Conservation (phyloP, 2,888 invertebrate species). For the Pedicia rivosa region DNA sequence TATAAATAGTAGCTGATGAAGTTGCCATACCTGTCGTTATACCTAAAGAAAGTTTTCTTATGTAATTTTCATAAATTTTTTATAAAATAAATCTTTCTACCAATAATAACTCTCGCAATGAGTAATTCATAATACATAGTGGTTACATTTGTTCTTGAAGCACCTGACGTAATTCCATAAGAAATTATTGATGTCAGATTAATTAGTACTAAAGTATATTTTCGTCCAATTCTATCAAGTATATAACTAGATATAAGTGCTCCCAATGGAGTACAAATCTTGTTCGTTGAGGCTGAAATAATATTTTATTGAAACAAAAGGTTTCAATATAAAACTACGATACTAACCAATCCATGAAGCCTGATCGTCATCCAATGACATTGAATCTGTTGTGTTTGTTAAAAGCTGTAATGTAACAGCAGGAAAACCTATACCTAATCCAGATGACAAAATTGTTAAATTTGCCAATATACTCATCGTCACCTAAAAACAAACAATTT, state of each 20-base stretch:
- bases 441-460: constrained; percentile 23
- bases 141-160: constrained; percentile 17
- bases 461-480: constrained; percentile 26
- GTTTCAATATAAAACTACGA: neutral
- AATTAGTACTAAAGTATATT: constrained; percentile 21
- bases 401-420: constrained; percentile 20
- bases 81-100: too few relatives aligned
- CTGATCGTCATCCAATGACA: constrained; percentile 17
- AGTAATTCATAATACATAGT: constrained; percentile 23
- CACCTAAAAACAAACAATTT: too few relatives aligned
- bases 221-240: constrained; percentile 26
- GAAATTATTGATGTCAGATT: constrained; percentile 23
- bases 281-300: constrained; percentile 23
- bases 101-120: constrained; percentile 24
- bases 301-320: neutral
- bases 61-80: too few relatives aligned
- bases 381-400: constrained; percentile 19
- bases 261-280: constrained; percentile 25
- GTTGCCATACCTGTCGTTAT: constrained; percentile 25
- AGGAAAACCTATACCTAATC: constrained; percentile 26
- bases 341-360: constrained; percentile 26
- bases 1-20: constrained; percentile 27
- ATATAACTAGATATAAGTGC: constrained; percentile 23
- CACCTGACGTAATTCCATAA: constrained; percentile 25
- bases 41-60: too few relatives aligned